Conservation (phyloP, 1,140 invertebrate species). For the Meloidogyne chitwoodi region DNA sequence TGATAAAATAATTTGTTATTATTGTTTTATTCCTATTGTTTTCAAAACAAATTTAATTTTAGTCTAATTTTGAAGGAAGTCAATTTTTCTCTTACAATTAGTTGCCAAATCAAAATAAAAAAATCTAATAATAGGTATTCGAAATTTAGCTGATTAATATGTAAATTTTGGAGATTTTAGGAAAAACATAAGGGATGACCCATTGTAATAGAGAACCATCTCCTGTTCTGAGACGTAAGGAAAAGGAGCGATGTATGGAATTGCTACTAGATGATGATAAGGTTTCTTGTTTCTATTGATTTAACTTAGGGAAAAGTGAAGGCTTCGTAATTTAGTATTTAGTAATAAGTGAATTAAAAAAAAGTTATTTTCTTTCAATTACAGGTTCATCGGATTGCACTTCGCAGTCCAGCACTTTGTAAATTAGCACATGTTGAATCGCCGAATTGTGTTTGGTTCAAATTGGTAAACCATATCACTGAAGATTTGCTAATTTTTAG, state of each 20-base stretch:
- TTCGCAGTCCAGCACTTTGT: constrained; percentile 14
- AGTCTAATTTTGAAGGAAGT: too few relatives aligned
- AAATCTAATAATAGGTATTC: too few relatives aligned
- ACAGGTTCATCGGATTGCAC: constrained; percentile 25
- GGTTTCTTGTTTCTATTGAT: too few relatives aligned
- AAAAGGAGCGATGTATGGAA: not conserved
- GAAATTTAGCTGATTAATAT: too few relatives aligned
- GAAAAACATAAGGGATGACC: not conserved
- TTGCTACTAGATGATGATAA: not conserved
- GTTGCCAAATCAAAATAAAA: too few relatives aligned
- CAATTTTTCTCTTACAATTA: too few relatives aligned
- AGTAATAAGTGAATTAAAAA: too few relatives aligned
- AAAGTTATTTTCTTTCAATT: not conserved
- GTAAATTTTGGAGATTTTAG: too few relatives aligned
- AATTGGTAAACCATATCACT: constrained; percentile 27
- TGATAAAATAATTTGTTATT: not conserved
- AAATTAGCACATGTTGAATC: constrained; percentile 23
- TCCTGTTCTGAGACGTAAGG: not conserved
- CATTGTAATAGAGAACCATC: not conserved
- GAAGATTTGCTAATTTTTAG: constrained; percentile 13
- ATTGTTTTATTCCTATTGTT: not conserved
- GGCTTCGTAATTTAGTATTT: too few relatives aligned
- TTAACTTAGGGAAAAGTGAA: too few relatives aligned
- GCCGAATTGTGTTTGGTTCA: constrained; percentile 34
- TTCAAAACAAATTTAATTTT: not conserved